Evolutionary conservation across 2,888 invertebrate genomes (phyloP).

Genomic region (Drosophila mercatorum): DNA sequence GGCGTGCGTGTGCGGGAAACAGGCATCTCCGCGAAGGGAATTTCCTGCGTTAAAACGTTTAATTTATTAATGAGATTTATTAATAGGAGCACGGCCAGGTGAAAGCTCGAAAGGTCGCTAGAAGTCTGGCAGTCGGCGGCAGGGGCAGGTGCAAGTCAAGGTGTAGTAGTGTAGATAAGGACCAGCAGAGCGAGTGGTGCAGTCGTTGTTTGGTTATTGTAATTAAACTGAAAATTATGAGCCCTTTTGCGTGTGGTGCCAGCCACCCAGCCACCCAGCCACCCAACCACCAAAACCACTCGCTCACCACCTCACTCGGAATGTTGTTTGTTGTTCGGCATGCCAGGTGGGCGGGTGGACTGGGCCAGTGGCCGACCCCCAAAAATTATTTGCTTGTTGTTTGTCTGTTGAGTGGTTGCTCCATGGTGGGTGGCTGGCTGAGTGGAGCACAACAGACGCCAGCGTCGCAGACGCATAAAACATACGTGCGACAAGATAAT

Average conservation of each 20-base stretch:
- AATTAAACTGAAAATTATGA: slow-evolving; percentile 71
- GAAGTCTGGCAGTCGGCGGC: neutral
- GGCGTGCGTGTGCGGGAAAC: slow-evolving; percentile 9
- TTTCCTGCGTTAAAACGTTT: slow-evolving; percentile 67
- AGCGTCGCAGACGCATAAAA: slow-evolving; percentile 60
- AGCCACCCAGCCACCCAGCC: neutral
- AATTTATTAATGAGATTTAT: slow-evolving; percentile 81
- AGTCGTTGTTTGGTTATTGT: slow-evolving; percentile 51
- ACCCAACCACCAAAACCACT: slow-evolving; percentile 7
- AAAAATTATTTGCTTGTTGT: slow-evolving; percentile 50
- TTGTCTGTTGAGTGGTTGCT: slow-evolving; percentile 28
- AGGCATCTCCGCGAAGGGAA: slow-evolving; percentile 20
- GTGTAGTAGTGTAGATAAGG: neutral
- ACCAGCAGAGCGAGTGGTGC: slow-evolving; percentile 3
- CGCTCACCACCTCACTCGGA: slow-evolving; percentile 22
- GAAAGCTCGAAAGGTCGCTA: slow-evolving; percentile 36
- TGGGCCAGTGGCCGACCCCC: slow-evolving; percentile 5
- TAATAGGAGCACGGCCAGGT: slow-evolving; percentile 61
- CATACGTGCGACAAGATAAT: slow-evolving; percentile 67
- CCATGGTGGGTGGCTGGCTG: slow-evolving; percentile 6
- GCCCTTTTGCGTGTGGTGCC: slow-evolving; percentile 41
- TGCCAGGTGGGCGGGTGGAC: neutral
- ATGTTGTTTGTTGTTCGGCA: slow-evolving; percentile 28
- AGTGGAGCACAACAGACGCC: slow-evolving; percentile 35
- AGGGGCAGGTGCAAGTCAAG: neutral